Evolutionary conservation across 2,113 vertebrate genomes (phyloP), one percentile per base, ranked within the genome.

Genomic region (Chaetodon trifascialis): DNA sequence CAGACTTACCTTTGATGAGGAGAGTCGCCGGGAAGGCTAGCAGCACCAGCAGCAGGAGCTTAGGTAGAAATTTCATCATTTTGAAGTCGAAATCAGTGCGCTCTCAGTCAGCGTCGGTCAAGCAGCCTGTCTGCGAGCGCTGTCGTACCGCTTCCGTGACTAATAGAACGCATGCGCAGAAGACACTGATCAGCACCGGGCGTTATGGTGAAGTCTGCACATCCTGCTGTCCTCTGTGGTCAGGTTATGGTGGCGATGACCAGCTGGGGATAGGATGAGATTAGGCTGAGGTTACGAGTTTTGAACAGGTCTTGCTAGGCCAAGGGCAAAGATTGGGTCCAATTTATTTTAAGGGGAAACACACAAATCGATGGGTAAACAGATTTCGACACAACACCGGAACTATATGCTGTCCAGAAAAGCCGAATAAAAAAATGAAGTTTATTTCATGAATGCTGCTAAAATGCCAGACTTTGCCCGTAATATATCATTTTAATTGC

Each of bases 51-150:
- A 95, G 74, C 67, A 94, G 74, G 14, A 95, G 77, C 71, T 94
- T 94, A 1, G 91, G 92, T 0, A 95, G 56, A 73, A 92, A 88
- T 23, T 55, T 93, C 88, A 91, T 85, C 94, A 92, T 95, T 82
- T 90, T 83, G 14, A 11, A 66, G 83, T 12, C 4, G 34, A 77
- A 87, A 81, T 91, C 89, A 86, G 80, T 44, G 66, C 67, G 76
- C 58, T 64, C 5, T 89, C 86, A 87, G 86, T 82, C 76, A 91
- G 25, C 8, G 74, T 80, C 60, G 3, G 52, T 38, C 78, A 52
- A 49, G 55, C 68, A 63, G 17, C 14, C 64, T 7, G 21, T 34
- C 69, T 56, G 23, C 21, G 38, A 12, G 62, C n/a, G 44, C 46
- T 7, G 19, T 0, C 3, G 52, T 12, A 19, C 74, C 1, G 46